phyloP scores from a whole-genome alignment of 2,113 vertebrate species.

The Neodontobutis hainanensis region DNA sequence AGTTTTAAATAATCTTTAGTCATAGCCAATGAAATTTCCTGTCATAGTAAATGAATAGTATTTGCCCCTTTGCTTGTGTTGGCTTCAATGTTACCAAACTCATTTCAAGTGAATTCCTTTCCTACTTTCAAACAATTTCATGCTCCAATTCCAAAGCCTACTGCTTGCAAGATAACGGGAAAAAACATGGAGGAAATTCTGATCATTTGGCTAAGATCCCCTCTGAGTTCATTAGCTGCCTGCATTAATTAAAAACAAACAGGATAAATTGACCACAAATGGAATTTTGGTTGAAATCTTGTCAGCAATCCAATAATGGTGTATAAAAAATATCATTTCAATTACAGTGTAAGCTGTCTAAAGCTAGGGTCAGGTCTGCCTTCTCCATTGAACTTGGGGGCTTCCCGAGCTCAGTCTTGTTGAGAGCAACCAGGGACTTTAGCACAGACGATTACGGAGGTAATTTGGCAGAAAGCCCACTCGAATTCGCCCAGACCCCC shows the following conservation, averaged over 20 bases:
- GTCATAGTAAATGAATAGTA: slow-evolving; percentile 31
- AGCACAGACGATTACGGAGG: slow-evolving; percentile 77
- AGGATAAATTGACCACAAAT: slow-evolving; percentile 78
- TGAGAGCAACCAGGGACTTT: slow-evolving; percentile 66
- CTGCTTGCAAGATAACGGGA: slow-evolving; percentile 69
- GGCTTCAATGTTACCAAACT: slow-evolving; percentile 58
- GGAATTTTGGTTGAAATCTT: slow-evolving; percentile 73
- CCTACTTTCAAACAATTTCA: slow-evolving; percentile 80
- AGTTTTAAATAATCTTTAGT: slow-evolving; percentile 53
- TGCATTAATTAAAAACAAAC: slow-evolving; percentile 80
- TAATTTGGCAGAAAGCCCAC: slow-evolving; percentile 82
- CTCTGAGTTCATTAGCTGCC: slow-evolving; percentile 71
- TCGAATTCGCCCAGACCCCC: slow-evolving; percentile 75
- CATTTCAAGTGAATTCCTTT: slow-evolving; percentile 62
- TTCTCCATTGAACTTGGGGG: slow-evolving; percentile 69
- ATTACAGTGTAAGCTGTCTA: slow-evolving; percentile 75
- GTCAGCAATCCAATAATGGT: slow-evolving; percentile 72
- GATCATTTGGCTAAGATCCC: slow-evolving; percentile 68
- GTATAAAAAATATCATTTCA: slow-evolving; percentile 71
- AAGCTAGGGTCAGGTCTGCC: slow-evolving; percentile 69
- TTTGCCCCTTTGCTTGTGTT: slow-evolving; percentile 41
- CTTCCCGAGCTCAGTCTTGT: slow-evolving; percentile 67
- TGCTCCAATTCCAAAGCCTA: slow-evolving; percentile 76
- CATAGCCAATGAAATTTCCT: slow-evolving; percentile 46
- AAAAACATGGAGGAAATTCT: slow-evolving; percentile 62